Base-by-base conservation (phyloP, 2,888 invertebrate species). In the Odontocolon sp. region DNA sequence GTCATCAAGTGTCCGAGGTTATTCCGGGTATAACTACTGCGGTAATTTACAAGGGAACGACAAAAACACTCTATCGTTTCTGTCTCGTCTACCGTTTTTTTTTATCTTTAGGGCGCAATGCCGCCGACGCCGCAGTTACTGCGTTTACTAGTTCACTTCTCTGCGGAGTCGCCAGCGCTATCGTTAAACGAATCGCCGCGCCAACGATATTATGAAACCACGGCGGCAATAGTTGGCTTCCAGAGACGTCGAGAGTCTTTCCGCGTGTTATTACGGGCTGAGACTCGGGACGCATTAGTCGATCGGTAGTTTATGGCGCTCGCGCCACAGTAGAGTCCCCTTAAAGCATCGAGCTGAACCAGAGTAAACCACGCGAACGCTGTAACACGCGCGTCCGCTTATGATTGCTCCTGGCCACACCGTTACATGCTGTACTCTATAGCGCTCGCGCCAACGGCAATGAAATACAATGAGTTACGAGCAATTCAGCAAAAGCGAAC, bases 391-490 rank as follows among this genome's bases (percentile, higher is more conserved):
- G 42, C 36, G 69, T 69, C 69, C 50, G 23, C 64, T 57, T 50
- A 42, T 69, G 68, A 68, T 74, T 57, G 50, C 74, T 69, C 26
- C 50, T 86, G 86, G 84, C 82, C 83, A 81, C 85, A 86, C 87
- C 88, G 87, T 88, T 87, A 87, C 80, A 74, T 80, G 71, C 69
- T 6, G 9, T 23, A 5, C 38, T 31, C 28, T n/a, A n/a, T n/a
- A n/a, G 38, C 23, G 42, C 28, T 1, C 2, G 21, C 9, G 33
- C 16, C 38, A 38, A 16, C 57, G 57, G 78, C 80, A 82, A 86
- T 84, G 83, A 85, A 85, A 84, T 84, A 86, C 86, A 85, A 87
- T 85, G 86, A 87, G 86, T 86, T 87, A 86, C 84, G 84, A 83
- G 84, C 84, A 85, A 85, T 84, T 80, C 79, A 76, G 75, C 77